A percentile compares a stretch with the other conserved stretches of the same genome.
These are phyloP conservation scores for Rhadina sibilatrix DNA, from an alignment of 2,113 vertebrate genomes.

Conservation along the genomic window DNA sequence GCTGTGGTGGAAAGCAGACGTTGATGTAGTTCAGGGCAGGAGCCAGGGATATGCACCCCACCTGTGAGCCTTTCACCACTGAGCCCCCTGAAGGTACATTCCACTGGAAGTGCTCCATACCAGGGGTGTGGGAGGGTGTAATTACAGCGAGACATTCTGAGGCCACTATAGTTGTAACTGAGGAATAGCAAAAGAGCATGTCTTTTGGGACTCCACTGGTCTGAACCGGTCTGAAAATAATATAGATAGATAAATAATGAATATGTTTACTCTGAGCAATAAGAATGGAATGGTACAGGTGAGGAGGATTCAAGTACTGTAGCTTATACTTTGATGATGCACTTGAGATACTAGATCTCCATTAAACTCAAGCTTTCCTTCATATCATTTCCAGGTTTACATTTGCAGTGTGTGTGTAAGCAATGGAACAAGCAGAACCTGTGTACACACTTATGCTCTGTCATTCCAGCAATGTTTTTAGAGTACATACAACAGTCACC, in stretches of 20 bases:
- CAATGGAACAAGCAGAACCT: not conserved
- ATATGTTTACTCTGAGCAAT: not conserved
- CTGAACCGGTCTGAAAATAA: not conserved
- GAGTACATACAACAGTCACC: not conserved
- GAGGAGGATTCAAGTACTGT: not conserved
- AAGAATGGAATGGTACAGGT: fast-evolving
- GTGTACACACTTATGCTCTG: not conserved
- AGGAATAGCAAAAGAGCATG: not conserved
- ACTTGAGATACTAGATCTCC: not conserved
- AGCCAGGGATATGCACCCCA: fast-evolving
- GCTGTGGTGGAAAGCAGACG: fast-evolving
- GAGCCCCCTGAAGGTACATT: not conserved
- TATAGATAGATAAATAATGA: not conserved
- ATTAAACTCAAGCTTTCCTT: not conserved
- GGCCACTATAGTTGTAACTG: too few relatives aligned
- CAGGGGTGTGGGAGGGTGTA: too few relatives aligned
- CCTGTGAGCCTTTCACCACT: fast-evolving
- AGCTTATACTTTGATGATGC: not conserved
- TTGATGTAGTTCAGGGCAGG: not conserved
- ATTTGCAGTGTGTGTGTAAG: not conserved
- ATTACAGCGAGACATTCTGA: not conserved
- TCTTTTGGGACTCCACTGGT: not conserved
- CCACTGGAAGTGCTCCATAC: fast-evolving
- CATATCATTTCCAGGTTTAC: not conserved
- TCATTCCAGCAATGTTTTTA: not conserved